A percentile compares a stretch with the other conserved stretches of the same genome.
Conservation (phyloP, 2,797 vertebrate species). For the Hozukius guyotensis region DNA sequence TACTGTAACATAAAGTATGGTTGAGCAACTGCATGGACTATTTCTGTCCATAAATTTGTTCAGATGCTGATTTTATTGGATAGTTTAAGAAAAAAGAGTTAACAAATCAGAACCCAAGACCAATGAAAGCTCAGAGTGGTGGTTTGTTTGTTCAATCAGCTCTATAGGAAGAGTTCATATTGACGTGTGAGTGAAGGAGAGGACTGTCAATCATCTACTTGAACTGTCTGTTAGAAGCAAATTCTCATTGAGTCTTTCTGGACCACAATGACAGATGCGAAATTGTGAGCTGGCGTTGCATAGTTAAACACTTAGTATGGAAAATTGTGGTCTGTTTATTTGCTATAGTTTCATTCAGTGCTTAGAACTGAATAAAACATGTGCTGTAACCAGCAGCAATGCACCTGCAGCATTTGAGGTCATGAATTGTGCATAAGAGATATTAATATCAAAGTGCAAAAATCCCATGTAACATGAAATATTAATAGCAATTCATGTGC, state of each 20-base stretch:
- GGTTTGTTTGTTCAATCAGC: background rate
- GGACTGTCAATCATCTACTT: conserved; percentile 1
- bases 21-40: background rate
- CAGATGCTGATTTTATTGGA: background rate
- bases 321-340: background rate
- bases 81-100: background rate
- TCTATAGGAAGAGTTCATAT: background rate
- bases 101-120: background rate
- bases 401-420: background rate
- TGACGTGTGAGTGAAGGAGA: background rate
- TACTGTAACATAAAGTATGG: background rate
- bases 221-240: background rate
- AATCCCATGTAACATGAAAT: background rate
- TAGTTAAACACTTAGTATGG: background rate
- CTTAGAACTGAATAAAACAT: background rate
- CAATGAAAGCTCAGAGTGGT: background rate
- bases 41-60: background rate
- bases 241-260: background rate
- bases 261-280: background rate
- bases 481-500: background rate
- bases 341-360: background rate
- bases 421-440: background rate
- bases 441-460: background rate
- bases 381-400: background rate
- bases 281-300: background rate